phyloP scores from a whole-genome alignment of 2,888 invertebrate genomes.

The Tipula lateralis region DNA sequence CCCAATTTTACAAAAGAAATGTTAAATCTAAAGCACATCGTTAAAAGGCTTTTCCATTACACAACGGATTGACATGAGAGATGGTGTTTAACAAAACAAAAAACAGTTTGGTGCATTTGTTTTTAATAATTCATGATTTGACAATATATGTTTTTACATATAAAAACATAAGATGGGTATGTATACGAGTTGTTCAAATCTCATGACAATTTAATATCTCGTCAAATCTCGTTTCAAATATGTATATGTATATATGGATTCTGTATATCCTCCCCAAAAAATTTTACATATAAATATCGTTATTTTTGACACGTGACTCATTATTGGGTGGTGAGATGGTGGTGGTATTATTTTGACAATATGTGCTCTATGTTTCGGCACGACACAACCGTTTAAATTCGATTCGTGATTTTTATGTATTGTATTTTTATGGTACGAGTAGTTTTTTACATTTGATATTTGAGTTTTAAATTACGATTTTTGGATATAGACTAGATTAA shows the following conservation, averaged over 20 bases:
- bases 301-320: neutral
- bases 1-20: neutral
- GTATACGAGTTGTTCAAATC: neutral
- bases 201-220: slow-evolving; percentile 6
- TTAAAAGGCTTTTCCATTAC: neutral
- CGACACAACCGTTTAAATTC: neutral
- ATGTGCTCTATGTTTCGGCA: neutral
- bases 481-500: neutral
- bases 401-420: neutral
- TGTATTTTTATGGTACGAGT: neutral
- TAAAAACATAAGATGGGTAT: neutral
- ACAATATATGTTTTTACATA: neutral
- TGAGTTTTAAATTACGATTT: neutral
- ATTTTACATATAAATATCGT: neutral
- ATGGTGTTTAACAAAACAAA: neutral
- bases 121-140: slow-evolving; percentile 14
- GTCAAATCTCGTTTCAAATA: neutral
- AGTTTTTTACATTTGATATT: neutral
- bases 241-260: neutral
- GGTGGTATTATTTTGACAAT: neutral
- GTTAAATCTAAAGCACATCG: neutral
- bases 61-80: neutral
- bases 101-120: neutral
- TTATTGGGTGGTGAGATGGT: neutral
- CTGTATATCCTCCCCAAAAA: neutral